Conservation (phyloP, 2,797 vertebrate species). For the Carcharodon carcharias region DNA sequence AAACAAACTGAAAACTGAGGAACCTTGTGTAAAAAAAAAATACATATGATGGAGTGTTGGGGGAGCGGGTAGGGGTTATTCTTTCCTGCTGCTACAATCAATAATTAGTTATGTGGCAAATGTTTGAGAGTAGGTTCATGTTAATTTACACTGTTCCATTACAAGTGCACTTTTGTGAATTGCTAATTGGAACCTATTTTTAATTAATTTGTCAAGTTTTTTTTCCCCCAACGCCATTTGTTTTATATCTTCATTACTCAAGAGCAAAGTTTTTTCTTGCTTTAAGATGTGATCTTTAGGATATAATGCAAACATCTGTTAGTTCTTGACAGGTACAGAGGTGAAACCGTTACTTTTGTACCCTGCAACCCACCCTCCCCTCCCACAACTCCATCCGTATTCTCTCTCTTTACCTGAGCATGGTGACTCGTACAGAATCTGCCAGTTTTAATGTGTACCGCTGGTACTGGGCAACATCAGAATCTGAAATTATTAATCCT, state of each 20-base stretch:
- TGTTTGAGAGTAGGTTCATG: constrained; percentile 13
- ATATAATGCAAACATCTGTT: constrained; percentile 10
- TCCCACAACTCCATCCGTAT: background rate
- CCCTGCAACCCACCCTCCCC: background rate
- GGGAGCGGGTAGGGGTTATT: background rate
- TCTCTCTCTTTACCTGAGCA: background rate
- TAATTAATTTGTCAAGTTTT: constrained; percentile 14
- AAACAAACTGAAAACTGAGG: background rate
- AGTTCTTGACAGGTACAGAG: background rate
- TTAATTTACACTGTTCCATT: constrained; percentile 31
- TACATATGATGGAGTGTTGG: background rate
- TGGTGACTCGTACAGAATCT: background rate
- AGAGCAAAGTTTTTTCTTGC: background rate
- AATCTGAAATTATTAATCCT: background rate
- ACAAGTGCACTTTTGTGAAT: constrained; percentile 10
- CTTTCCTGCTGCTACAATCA: background rate
- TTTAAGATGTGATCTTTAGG: background rate
- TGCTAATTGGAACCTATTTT: constrained; percentile 30
- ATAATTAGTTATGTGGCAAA: constrained; percentile 6
- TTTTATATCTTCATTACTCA: constrained; percentile 8
- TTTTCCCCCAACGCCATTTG: background rate
- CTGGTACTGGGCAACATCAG: background rate
- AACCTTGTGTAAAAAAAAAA: background rate
- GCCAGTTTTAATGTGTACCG: background rate
- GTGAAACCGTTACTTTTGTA: background rate